Evolutionary conservation across 1,140 invertebrate genomes (phyloP).

Genomic region (Brachionus rotundiformis): DNA sequence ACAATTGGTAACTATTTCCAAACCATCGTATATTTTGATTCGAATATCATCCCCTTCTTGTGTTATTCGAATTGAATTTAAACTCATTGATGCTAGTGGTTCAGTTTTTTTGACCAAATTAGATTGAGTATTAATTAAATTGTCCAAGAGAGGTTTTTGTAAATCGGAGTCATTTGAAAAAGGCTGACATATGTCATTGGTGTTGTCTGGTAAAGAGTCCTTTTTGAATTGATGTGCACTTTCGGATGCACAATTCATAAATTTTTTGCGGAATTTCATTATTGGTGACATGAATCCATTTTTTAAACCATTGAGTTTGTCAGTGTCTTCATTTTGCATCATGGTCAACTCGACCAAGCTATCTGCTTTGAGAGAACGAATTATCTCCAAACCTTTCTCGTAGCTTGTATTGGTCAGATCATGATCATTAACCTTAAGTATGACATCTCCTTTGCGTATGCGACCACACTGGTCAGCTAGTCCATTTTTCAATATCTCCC

Average conservation of each 20-base stretch:
- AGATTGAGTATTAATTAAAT: neutral
- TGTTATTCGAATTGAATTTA: constrained; percentile 41
- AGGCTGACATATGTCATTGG: neutral
- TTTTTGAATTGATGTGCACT: neutral
- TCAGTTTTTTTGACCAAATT: neutral
- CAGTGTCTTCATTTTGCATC: constrained; percentile 16
- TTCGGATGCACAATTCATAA: constrained; percentile 17
- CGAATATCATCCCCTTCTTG: constrained; percentile 48
- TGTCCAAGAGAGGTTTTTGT: neutral
- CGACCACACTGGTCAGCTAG: constrained; percentile 54
- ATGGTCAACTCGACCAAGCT: constrained; percentile 53
- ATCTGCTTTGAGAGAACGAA: constrained; percentile 52
- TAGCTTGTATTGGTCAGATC: constrained; percentile 54
- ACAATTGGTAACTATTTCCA: constrained; percentile 42
- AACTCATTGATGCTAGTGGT: neutral
- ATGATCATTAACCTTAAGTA: constrained; percentile 54
- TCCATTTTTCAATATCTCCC: constrained; percentile 53
- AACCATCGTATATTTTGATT: constrained; percentile 7
- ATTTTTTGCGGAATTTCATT: constrained; percentile 31
- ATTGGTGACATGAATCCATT: constrained; percentile 41
- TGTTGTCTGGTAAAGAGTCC: neutral
- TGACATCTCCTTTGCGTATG: constrained; percentile 54
- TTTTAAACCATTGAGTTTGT: neutral
- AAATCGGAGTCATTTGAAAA: neutral
- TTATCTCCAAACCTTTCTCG: constrained; percentile 53